Percentiles rank a stretch among this genome's conserved stretches.
phyloP scores from a whole-genome alignment of 2,797 vertebrate genomes.

The Gila robusta region DNA sequence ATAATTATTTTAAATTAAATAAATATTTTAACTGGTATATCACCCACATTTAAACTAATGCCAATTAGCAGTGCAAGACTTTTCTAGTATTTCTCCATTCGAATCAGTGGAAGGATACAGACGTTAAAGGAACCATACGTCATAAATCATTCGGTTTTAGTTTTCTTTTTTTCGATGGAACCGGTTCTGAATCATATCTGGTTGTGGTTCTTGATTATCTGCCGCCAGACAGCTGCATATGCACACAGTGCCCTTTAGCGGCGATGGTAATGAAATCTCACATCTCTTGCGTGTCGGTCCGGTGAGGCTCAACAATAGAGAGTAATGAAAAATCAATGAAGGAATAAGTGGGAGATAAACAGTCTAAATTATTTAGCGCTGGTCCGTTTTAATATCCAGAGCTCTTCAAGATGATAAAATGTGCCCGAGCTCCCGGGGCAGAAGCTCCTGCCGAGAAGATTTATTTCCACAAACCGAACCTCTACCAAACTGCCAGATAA shows the following conservation, averaged over 20 bases:
- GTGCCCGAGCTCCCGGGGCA: background rate
- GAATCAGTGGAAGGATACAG: background rate
- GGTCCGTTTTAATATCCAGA: slow-evolving; percentile 36
- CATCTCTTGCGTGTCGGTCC: background rate
- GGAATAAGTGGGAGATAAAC: slow-evolving; percentile 42
- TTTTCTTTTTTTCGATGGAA: background rate
- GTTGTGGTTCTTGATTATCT: background rate
- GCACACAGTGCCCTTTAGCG: background rate
- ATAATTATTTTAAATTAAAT: background rate
- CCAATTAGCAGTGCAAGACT: background rate
- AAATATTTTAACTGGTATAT: background rate
- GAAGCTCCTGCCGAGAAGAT: background rate
- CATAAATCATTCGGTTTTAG: background rate
- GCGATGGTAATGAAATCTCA: slow-evolving; percentile 34
- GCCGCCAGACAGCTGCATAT: background rate
- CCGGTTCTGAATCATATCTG: background rate
- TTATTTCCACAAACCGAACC: slow-evolving; percentile 1
- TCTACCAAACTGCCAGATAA: background rate
- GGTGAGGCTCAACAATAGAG: slow-evolving; percentile 23
- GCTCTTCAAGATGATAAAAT: slow-evolving; percentile 33
- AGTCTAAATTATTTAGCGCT: slow-evolving; percentile 48
- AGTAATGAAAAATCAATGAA: slow-evolving; percentile 55
- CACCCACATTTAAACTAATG: background rate
- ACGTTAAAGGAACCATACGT: background rate
- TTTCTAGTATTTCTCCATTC: background rate